Evolutionary conservation across 2,888 invertebrate genomes (phyloP), one percentile per base, ranked within the genome.

Genomic region (Drosophila hawaiiensis): DNA sequence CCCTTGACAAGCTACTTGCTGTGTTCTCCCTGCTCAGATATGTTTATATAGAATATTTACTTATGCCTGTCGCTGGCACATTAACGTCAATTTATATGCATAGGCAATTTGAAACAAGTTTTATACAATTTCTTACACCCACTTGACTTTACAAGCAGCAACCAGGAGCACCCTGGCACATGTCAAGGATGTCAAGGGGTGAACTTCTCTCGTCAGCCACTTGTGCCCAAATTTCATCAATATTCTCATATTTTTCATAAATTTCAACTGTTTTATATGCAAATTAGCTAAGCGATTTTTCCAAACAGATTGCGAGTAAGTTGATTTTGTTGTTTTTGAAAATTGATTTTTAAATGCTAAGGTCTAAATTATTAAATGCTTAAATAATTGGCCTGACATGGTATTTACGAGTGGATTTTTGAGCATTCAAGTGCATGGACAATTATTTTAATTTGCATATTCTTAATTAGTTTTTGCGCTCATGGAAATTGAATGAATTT

Each of bases 11-110:
- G 43, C 50, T 47, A 47, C 25, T 7, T 61, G 56, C 28, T 61
- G 12, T 16, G 61, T 19, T 3, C 52, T 63, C 28, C 49, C 67
- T 72, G 72, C 68, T 60, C 43, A 74, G 69, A 37, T 66, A 75
- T 76, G 68, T 47, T 29, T 49, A n/a, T 39, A 14, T 28, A 12
- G 33, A 25, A 39, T 43, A 55, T 63, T 33, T 50, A 80, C 77
- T 81, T 86, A 88, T 91, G 86, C 89, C 90, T 83, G 54, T 56
- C 60, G 64, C 54, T 59, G 49, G 22, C 68, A 91, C 87, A 91
- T 93, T 93, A 93, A 93, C 91, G 81, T 87, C 93, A 92, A 93
- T 93, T 93, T 93, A 93, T 93, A 93, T 93, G 93, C 93, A 93
- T 92, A 93, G 93, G 91, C 92, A 92, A 93, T 92, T 92, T 93